Evolutionary conservation across 2,888 invertebrate genomes (phyloP).

Genomic region (Altica lythri): DNA sequence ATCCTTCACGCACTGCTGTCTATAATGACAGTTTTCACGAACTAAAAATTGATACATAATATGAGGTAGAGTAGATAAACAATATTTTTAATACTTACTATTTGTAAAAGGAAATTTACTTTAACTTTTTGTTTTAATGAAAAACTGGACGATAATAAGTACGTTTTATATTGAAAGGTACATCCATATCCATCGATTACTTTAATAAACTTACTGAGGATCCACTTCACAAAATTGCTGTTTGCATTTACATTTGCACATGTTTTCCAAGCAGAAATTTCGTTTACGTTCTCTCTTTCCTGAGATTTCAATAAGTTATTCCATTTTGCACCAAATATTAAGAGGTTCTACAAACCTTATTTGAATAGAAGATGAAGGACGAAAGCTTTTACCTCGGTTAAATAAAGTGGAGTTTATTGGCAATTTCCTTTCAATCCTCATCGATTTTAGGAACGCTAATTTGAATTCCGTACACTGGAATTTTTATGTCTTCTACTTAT

Average conservation of each 20-base stretch:
- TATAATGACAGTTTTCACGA: no score
- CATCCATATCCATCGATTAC: no score
- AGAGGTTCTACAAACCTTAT: constrained; percentile 36
- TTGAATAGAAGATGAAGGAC: constrained; percentile 38
- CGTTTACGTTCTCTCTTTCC: constrained; percentile 33
- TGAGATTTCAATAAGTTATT: constrained; percentile 38
- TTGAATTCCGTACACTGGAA: constrained; percentile 31
- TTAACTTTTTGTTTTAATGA: no score
- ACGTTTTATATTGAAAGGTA: no score
- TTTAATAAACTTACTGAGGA: constrained; percentile 48
- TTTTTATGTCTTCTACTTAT: constrained; percentile 33
- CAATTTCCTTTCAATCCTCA: constrained; percentile 38
- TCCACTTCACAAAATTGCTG: constrained; percentile 47
- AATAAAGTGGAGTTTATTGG: constrained; percentile 38
- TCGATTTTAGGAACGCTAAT: constrained; percentile 33
- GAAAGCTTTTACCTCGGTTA: constrained; percentile 40
- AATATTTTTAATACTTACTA: no score
- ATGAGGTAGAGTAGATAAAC: no score
- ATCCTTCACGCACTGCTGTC: no score
- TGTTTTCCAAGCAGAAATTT: constrained; percentile 33
- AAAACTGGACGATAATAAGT: no score
- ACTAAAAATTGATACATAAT: no score
- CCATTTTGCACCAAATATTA: constrained; percentile 39
- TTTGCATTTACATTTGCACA: constrained; percentile 41
- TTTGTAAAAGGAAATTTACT: no score